Conservation (phyloP, 2,797 vertebrate genomes). For the Tarsius wallacei region DNA sequence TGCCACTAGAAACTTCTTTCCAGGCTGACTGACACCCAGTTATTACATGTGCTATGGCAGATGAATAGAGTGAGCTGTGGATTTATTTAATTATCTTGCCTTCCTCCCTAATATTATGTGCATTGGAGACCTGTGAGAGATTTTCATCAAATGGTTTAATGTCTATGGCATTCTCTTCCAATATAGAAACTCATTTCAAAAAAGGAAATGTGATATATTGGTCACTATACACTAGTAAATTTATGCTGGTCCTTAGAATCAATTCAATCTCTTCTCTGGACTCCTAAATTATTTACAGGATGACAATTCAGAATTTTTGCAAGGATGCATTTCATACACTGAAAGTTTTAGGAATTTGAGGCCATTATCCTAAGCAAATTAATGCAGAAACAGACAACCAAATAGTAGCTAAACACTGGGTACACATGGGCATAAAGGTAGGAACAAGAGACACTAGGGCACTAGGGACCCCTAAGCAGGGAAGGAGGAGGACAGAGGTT, state of each 20-base stretch:
- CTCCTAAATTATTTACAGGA: not conserved
- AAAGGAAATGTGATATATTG: not conserved
- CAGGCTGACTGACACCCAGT: not conserved
- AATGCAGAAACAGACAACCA: too few species aligned
- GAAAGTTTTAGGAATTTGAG: not conserved
- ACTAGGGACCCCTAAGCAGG: too few species aligned
- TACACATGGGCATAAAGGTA: too few species aligned
- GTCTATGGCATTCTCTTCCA: not conserved
- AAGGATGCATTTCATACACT: not conserved
- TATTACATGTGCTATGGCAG: not conserved
- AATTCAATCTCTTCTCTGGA: not conserved
- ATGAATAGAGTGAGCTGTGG: not conserved
- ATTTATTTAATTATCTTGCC: not conserved
- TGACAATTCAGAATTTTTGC: not conserved
- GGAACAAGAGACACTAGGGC: too few species aligned
- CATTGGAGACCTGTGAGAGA: not conserved
- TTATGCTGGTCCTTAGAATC: not conserved
- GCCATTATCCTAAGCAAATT: too few species aligned
- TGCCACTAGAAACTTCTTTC: not conserved
- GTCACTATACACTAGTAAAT: not conserved
- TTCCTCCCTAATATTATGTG: not conserved
- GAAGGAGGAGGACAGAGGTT: too few species aligned
- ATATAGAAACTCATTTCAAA: constrained; percentile 1
- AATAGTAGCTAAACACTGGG: too few species aligned
- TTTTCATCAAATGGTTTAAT: not conserved